Conservation (phyloP, 2,888 invertebrate genomes). For the Parelbella ahira region DNA sequence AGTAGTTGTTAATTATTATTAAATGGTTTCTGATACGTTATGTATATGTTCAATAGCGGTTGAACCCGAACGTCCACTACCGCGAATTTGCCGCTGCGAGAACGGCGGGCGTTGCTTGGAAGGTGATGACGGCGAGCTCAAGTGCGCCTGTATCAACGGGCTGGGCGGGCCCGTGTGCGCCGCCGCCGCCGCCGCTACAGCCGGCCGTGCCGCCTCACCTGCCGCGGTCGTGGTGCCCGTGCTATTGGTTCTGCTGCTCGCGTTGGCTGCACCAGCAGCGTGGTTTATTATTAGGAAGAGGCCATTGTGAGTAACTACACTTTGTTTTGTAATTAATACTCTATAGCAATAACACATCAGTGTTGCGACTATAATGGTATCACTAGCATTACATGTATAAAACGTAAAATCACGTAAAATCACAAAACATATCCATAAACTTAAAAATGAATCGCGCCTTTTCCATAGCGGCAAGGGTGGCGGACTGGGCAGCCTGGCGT, state of each 20-base stretch:
- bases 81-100: constrained; percentile 90
- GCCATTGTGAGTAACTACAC: constrained; percentile 85
- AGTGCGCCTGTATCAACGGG: constrained; percentile 84
- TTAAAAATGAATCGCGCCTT: no score
- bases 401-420: no score
- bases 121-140: constrained; percentile 75
- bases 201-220: constrained; percentile 79
- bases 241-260: constrained; percentile 87
- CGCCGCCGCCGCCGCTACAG: constrained; percentile 77
- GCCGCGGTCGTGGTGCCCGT: constrained; percentile 91
- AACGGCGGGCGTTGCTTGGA: constrained; percentile 90
- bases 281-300: constrained; percentile 91
- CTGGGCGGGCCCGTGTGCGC: constrained; percentile 80
- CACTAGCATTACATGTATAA: no score
- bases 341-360: no score
- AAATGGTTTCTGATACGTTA: no score
- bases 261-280: constrained; percentile 87
- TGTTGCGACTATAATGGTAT: no score
- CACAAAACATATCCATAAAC: no score
- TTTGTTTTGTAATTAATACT: no score
- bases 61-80: constrained; percentile 87
- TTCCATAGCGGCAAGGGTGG: constrained; percentile 89
- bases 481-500: constrained; percentile 88
- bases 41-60: constrained; percentile 78
- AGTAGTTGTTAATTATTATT: no score